A percentile compares a stretch with the other conserved stretches of the same genome.
Evolutionary conservation across 1,140 invertebrate genomes (phyloP).

Genomic region (Rhyacophila brunnea): DNA sequence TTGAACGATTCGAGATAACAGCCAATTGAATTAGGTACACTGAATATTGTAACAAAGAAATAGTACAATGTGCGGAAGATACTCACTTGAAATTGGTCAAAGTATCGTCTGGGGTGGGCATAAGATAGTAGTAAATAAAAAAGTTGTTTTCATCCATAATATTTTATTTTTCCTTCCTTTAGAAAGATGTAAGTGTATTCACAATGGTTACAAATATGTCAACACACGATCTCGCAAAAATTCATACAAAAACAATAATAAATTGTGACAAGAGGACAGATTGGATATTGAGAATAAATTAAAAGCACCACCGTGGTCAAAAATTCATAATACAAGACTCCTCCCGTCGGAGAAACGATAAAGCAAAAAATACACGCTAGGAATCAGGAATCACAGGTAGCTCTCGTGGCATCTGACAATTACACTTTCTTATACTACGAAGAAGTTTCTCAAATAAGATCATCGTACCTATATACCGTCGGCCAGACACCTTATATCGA

Average conservation of each 20-base stretch:
- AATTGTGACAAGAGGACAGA: constrained; percentile 22
- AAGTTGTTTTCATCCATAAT: constrained; percentile 29
- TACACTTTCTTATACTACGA: constrained; percentile 16
- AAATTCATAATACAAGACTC: background rate
- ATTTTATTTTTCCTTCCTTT: constrained; percentile 36
- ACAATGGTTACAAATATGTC: constrained; percentile 34
- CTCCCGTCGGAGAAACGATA: background rate
- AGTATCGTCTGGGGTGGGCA: too few species aligned
- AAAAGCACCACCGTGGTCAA: constrained; percentile 20
- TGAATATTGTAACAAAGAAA: too few species aligned
- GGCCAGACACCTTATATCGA: constrained; percentile 33
- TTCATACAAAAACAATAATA: constrained; percentile 21
- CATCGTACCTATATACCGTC: constrained; percentile 17
- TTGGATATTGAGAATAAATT: constrained; percentile 14
- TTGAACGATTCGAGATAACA: too few species aligned
- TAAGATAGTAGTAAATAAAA: constrained; percentile 4
- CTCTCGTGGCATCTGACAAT: constrained; percentile 15
- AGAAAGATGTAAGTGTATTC: constrained; percentile 32
- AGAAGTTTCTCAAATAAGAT: constrained; percentile 12
- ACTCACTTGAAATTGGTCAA: too few species aligned
- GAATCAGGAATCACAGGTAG: constrained; percentile 24
- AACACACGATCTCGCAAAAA: constrained; percentile 30
- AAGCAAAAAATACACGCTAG: constrained; percentile 23
- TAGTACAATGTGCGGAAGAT: too few species aligned
- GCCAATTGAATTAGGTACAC: too few species aligned